Conservation (phyloP, 2,113 vertebrate species). For the Gopherus evgoodei region DNA sequence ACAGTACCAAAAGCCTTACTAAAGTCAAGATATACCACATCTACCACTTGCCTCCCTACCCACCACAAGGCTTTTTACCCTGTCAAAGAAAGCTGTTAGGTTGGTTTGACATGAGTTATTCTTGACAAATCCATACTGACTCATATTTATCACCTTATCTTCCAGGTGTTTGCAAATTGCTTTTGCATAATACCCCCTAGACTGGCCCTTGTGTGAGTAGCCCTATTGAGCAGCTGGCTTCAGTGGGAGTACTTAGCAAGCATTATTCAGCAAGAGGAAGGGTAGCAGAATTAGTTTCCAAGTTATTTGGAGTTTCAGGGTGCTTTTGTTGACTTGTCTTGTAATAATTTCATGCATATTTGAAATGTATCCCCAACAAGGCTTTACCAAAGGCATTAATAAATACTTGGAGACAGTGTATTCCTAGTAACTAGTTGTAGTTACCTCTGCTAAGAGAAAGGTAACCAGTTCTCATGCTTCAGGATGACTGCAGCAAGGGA, state of each 20-base stretch:
- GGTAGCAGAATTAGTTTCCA: background rate
- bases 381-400: background rate
- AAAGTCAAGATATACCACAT: no score
- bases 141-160: no score
- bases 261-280: background rate
- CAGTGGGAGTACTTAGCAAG: background rate
- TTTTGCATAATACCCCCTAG: background rate
- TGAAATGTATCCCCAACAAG: fast-evolving
- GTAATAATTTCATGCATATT: background rate
- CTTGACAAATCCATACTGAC: background rate
- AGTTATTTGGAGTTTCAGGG: background rate
- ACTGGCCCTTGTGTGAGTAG: fast-evolving
- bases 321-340: background rate
- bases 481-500: background rate
- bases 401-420: background rate
- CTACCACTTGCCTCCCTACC: no score
- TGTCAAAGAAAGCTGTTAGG: background rate
- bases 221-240: background rate
- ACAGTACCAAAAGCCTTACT: no score
- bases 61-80: background rate
- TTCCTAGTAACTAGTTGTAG: background rate
- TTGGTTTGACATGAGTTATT: background rate
- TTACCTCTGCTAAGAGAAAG: background rate
- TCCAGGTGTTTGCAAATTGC: background rate
- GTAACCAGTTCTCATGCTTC: fast-evolving